A percentile compares a stretch with the other conserved stretches of the same genome.
phyloP scores from a whole-genome alignment of 30 jellyfish, hydroid and myxozoan genomes.

The Catostylus mosaicus region DNA sequence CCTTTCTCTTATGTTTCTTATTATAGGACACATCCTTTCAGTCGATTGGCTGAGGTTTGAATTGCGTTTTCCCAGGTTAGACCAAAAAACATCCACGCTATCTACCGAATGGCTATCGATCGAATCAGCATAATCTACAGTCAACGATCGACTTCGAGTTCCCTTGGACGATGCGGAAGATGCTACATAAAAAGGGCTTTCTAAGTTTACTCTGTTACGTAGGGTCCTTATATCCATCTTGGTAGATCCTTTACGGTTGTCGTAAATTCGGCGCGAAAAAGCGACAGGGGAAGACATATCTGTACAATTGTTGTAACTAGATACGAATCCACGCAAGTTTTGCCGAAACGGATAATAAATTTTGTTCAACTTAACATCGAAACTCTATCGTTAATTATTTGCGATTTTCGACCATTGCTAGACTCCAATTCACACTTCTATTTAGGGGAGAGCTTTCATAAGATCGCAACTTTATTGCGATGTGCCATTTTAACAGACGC shows the following conservation, averaged over 20 bases:
- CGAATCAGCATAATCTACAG: neutral
- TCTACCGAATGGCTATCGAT: slow-evolving; percentile 3
- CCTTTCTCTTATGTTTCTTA: slow-evolving; percentile 18
- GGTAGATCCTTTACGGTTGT: neutral
- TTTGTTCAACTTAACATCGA: no score
- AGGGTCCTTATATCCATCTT: neutral
- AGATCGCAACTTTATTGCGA: no score
- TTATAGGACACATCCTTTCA: slow-evolving; percentile 6
- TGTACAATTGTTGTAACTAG: no score
- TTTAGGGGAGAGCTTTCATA: no score
- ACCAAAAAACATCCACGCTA: slow-evolving; percentile 8
- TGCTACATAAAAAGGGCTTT: neutral
- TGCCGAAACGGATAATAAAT: no score
- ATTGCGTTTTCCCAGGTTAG: neutral
- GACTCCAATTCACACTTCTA: no score
- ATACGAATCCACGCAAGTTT: no score
- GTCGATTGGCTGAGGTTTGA: neutral
- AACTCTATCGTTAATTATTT: no score
- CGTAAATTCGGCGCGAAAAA: neutral
- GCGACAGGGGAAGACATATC: neutral
- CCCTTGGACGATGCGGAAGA: neutral
- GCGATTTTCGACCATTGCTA: no score
- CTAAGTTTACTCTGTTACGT: neutral
- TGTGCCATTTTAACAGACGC: no score
- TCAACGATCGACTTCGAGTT: neutral